Evolutionary conservation across 2,797 vertebrate genomes (phyloP).

Genomic region (Glossophaga mutica): DNA sequence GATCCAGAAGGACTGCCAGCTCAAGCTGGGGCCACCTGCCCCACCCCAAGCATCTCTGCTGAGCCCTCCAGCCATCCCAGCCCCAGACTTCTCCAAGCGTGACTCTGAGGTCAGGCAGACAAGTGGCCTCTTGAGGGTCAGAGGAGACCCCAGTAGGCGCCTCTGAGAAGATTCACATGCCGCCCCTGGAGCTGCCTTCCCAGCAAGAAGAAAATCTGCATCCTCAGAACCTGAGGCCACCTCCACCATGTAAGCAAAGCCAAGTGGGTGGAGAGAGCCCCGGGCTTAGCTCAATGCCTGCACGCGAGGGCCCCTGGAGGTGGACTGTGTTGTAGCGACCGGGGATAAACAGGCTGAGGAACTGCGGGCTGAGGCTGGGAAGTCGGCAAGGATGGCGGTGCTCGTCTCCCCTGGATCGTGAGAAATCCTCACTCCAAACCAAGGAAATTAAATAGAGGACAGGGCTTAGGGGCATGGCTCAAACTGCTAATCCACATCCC

Average conservation of each 20-base stretch:
- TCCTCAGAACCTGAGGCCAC: too few species aligned
- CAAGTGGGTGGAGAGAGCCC: neutral
- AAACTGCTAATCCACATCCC: slow-evolving; percentile 39
- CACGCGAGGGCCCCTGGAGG: neutral
- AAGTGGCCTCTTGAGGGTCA: neutral
- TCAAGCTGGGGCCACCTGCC: neutral
- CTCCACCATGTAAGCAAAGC: neutral
- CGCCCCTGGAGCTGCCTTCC: neutral
- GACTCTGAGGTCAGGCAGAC: neutral
- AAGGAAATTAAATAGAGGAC: slow-evolving; percentile 62
- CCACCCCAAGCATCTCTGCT: neutral
- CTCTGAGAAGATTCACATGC: fast-evolving
- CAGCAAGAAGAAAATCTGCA: neutral
- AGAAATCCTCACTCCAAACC: slow-evolving; percentile 73
- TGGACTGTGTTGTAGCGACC: neutral
- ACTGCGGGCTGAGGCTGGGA: neutral
- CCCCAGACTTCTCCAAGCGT: neutral
- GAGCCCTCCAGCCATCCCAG: fast-evolving
- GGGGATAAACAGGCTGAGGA: neutral
- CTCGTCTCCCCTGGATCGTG: slow-evolving; percentile 60
- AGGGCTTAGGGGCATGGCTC: slow-evolving; percentile 41
- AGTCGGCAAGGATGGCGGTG: neutral
- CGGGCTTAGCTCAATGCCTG: neutral
- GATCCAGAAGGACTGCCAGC: neutral
- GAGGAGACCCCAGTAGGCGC: too few species aligned